A percentile compares a stretch with the other conserved stretches of the same genome.
Evolutionary conservation across 2,113 vertebrate genomes (phyloP).

Genomic region (Mohoua ochrocephala): DNA sequence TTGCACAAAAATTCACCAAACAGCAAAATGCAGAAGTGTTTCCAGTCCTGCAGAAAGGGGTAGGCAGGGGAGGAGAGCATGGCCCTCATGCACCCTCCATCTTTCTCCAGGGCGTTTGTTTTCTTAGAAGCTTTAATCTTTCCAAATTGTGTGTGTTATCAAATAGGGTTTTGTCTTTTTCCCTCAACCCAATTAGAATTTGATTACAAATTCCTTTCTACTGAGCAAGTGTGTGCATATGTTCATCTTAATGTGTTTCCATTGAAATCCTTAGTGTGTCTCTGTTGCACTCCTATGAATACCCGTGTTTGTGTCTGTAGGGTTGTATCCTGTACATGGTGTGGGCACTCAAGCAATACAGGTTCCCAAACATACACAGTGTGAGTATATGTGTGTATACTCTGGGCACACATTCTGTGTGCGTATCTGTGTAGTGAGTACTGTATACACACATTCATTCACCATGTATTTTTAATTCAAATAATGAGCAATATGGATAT

Average conservation of each 20-base stretch:
- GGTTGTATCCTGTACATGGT: slow-evolving; percentile 45
- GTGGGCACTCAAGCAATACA: slow-evolving; percentile 63
- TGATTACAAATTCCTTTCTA: neutral
- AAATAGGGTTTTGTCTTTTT: neutral
- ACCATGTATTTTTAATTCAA: slow-evolving; percentile 43
- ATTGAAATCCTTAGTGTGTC: neutral
- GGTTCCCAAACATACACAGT: neutral
- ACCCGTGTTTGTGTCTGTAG: slow-evolving; percentile 18
- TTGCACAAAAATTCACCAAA: neutral
- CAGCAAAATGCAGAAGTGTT: neutral
- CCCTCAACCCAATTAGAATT: neutral
- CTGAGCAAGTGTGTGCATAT: neutral
- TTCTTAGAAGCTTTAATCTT: neutral
- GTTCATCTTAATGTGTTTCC: neutral
- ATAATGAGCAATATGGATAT: slow-evolving; percentile 33
- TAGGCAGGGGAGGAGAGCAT: neutral
- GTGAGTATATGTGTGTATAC: neutral
- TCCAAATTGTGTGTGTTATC: neutral
- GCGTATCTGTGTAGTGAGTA: neutral
- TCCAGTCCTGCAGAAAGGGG: neutral
- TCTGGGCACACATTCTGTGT: neutral
- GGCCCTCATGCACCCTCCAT: neutral
- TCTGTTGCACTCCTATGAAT: slow-evolving; percentile 15
- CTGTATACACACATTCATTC: slow-evolving; percentile 12
- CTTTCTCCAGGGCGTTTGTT: neutral